Percentiles rank a stretch among this genome's conserved stretches.
Conservation (phyloP, 64 coral and sea anemone species). For the Orbicella faveolata region DNA sequence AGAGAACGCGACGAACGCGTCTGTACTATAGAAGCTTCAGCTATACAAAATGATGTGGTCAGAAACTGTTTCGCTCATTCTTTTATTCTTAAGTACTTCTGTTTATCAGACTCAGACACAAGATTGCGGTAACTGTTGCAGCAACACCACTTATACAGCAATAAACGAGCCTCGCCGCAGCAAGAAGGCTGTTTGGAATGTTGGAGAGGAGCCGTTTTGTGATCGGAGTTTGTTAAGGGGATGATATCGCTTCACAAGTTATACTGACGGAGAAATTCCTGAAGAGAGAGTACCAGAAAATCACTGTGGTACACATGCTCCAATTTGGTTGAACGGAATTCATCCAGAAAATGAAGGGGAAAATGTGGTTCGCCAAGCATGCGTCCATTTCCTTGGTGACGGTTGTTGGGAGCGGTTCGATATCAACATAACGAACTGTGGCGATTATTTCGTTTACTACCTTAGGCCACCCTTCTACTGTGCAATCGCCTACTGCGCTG, state of each 20-base stretch:
- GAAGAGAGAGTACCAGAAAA: neutral
- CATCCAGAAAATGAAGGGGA: neutral
- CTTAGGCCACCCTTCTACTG: slow-evolving; percentile 18
- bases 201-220: neutral
- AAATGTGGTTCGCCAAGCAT: neutral
- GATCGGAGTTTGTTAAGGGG: neutral
- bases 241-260: slow-evolving; percentile 56
- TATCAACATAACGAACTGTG: neutral
- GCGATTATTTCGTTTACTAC: neutral
- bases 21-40: too few species aligned
- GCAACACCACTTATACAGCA: neutral
- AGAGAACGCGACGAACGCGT: too few species aligned
- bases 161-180: neutral
- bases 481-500: slow-evolving; percentile 46
- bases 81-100: too few species aligned
- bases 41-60: too few species aligned
- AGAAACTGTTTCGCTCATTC: too few species aligned
- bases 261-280: neutral
- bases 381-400: neutral
- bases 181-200: neutral
- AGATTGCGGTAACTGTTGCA: neutral
- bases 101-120: too few species aligned
- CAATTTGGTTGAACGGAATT: neutral
- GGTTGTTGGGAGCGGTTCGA: neutral
- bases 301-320: neutral